Percentiles rank a stretch among this genome's conserved stretches.
These are phyloP conservation scores for Semotilus atromaculatus DNA, from an alignment of 2,797 vertebrate genomes.

Conservation along the genomic window DNA sequence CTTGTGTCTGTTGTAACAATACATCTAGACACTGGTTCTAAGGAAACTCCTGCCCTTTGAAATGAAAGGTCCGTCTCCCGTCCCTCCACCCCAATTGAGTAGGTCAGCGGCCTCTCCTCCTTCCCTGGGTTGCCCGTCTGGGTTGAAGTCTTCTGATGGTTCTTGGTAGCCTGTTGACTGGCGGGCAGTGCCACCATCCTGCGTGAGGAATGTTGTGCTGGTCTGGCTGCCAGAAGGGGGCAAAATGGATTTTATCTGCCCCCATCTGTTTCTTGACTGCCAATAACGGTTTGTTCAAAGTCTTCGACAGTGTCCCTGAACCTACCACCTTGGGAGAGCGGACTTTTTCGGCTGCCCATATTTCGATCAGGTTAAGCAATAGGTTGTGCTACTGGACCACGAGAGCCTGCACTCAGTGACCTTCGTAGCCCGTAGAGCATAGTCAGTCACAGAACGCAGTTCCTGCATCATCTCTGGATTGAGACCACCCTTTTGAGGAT, in stretches of 20 bases:
- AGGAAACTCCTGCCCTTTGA: too few species aligned
- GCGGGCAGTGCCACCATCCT: too few species aligned
- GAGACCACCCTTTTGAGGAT: background rate
- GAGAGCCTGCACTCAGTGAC: background rate
- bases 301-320: background rate
- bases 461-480: background rate
- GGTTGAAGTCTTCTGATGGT: too few species aligned
- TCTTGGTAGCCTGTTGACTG: too few species aligned
- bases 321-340: background rate
- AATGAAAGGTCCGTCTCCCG: too few species aligned
- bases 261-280: background rate
- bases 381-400: background rate
- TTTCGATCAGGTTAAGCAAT: background rate
- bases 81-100: too few species aligned
- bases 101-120: too few species aligned
- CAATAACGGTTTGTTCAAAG: background rate
- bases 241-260: background rate
- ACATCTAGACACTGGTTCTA: too few species aligned
- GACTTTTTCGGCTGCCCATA: background rate
- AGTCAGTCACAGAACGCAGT: background rate
- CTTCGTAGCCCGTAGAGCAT: background rate
- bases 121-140: too few species aligned
- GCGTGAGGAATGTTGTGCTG: too few species aligned
- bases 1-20: too few species aligned
- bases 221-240: too few species aligned